Percentiles rank a stretch among this genome's conserved stretches.
Evolutionary conservation across 2,797 vertebrate species (phyloP).

Genomic region (Diceros bicornis): DNA sequence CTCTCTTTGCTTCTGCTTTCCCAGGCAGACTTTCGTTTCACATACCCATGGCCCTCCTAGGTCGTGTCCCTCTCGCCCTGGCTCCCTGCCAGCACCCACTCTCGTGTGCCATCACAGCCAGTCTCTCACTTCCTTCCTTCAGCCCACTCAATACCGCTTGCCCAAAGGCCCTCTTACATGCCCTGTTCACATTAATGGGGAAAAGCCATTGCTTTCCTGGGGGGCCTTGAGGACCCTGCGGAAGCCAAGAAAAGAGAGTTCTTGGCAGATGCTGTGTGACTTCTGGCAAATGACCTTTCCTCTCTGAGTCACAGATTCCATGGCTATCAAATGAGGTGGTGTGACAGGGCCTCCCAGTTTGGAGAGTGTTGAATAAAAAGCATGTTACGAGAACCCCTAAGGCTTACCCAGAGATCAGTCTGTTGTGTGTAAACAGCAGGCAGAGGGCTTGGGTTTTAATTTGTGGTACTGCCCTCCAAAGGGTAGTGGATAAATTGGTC

Average conservation of each 20-base stretch:
- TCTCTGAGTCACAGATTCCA: constrained; percentile 48
- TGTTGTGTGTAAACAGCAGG: neutral
- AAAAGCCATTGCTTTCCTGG: neutral
- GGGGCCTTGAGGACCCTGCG: neutral
- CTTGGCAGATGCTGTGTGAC: neutral
- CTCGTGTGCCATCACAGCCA: neutral
- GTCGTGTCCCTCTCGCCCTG: neutral
- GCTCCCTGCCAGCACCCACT: neutral
- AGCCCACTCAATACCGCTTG: neutral
- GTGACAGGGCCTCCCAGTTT: neutral
- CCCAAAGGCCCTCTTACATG: neutral
- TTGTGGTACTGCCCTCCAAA: neutral
- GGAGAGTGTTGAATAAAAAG: neutral
- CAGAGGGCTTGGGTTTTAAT: neutral
- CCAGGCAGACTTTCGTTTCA: neutral
- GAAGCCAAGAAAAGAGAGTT: constrained; percentile 16
- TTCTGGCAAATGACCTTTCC: neutral
- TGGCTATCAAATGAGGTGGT: neutral
- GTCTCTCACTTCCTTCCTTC: neutral
- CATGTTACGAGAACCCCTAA: neutral
- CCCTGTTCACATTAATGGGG: neutral
- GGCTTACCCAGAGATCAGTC: neutral
- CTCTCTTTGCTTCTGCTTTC: neutral
- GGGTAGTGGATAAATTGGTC: neutral
- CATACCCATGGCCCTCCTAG: neutral